Evolutionary conservation across 1,140 invertebrate species (phyloP).

Genomic region (Diorhabda elongata): DNA sequence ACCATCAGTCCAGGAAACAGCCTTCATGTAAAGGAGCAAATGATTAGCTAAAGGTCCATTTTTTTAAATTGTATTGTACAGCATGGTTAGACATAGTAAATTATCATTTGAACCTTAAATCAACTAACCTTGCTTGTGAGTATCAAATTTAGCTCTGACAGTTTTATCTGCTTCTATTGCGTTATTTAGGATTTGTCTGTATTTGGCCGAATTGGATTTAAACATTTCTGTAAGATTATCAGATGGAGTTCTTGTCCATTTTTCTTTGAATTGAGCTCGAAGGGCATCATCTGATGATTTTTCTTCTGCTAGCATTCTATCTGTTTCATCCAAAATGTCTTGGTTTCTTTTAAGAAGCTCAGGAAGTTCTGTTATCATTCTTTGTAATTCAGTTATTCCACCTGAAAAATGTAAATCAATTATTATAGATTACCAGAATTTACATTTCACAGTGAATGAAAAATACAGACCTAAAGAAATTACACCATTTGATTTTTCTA

Average conservation of each 20-base stretch:
- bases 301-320: conserved; percentile 87
- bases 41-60: too few species aligned
- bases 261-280: conserved; percentile 82
- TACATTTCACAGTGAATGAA: neutral
- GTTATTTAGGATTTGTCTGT: conserved; percentile 87
- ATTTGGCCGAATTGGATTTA: conserved; percentile 81
- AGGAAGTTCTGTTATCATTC: conserved; percentile 76
- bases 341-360: conserved; percentile 86
- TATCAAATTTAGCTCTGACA: conserved; percentile 83
- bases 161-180: conserved; percentile 69
- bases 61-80: too few species aligned
- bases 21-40: too few species aligned
- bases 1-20: too few species aligned
- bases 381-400: conserved; percentile 58
- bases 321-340: conserved; percentile 92
- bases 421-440: neutral
- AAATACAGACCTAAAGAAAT: conserved; percentile 47
- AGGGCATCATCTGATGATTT: conserved; percentile 85
- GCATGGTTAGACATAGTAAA: too few species aligned
- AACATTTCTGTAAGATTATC: conserved; percentile 86
- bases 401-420: conserved; percentile 49
- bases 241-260: conserved; percentile 88
- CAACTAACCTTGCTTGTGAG: conserved; percentile 56
- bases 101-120: conserved; percentile 35
- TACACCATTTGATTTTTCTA: conserved; percentile 78